Base-by-base conservation (phyloP, 2,797 vertebrate genomes). In the Lepus oiostolus region DNA sequence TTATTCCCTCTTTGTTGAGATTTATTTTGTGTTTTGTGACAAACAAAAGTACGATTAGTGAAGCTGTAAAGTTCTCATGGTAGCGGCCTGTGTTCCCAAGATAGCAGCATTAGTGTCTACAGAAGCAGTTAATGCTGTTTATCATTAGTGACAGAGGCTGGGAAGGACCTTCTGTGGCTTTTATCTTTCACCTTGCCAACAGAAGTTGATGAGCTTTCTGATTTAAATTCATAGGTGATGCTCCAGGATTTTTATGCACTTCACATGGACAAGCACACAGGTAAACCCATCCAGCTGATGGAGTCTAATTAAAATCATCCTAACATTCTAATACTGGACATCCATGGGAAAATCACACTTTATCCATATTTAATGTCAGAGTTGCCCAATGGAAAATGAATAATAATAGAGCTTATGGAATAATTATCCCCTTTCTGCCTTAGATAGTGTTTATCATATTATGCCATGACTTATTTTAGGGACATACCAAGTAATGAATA, bases 51-150 rank as follows among this genome's bases (percentile, higher is more conserved):
- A 96, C 97, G 98, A 99, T 99, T 99, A 98, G 98, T 98, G 97
- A 98, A 98, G 98, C 98, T 98, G 98, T 98, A 98, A 98, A 97
- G 98, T 98, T 98, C 98, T 99, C 98, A 96, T 98, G 97, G 98
- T 98, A 97, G 97, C 97, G 98, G 98, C 98, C 98, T 99, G 98
- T 95, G 97, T 96, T 99, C 98, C 97, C 98, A 97, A 98, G 98
- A 99, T 99, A 98, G 98, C 96, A 97, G 98, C 98, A 98, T 98
- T 98, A 99, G 98, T 95, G 97, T 98, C 98, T 98, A 98, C 97
- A 98, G 97, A 98, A 98, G 98, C 97, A 98, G 98, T 98, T 99
- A 99, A 98, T 99, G 98, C 98, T 98, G 98, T 99, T 99, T 99
- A 98, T 99, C 99, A 99, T 99, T 98, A 98, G 98, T 98, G 98